Percentiles rank a stretch among this genome's conserved stretches.
phyloP scores from a whole-genome alignment of 2,888 invertebrate species.

The Rotaria socialis region DNA sequence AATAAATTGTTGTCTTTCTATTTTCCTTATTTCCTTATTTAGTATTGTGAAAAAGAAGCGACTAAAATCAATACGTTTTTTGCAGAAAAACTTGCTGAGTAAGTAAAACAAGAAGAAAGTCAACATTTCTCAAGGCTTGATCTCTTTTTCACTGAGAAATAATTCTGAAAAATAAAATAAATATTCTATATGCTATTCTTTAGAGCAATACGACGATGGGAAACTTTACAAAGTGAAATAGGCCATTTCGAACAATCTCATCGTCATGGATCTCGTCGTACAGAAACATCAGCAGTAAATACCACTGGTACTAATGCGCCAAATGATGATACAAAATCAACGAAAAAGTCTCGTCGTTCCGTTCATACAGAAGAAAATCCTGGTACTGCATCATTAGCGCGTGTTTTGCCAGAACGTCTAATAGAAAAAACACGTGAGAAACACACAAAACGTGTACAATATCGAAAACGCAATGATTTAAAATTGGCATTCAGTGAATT shows the following conservation, averaged over 20 bases:
- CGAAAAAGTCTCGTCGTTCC: background rate
- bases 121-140: no score
- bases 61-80: constrained; percentile 95
- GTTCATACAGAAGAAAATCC: background rate
- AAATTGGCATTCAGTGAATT: constrained; percentile 98
- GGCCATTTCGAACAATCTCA: background rate
- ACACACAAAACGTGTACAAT: constrained; percentile 37
- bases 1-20: background rate
- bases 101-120: background rate
- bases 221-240: constrained; percentile 80
- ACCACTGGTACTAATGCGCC: background rate
- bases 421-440: constrained; percentile 38
- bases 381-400: background rate
- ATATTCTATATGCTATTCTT: background rate
- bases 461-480: constrained; percentile 58
- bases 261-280: background rate
- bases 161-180: no score
- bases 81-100: constrained; percentile 67
- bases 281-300: background rate
- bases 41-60: constrained; percentile 78
- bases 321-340: background rate
- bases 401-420: constrained; percentile 39
- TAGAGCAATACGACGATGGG: constrained; percentile 89
- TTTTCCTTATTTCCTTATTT: background rate
- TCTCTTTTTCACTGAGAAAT: no score